phyloP scores from a whole-genome alignment of 2,113 vertebrate genomes.

The Felis chaus region DNA sequence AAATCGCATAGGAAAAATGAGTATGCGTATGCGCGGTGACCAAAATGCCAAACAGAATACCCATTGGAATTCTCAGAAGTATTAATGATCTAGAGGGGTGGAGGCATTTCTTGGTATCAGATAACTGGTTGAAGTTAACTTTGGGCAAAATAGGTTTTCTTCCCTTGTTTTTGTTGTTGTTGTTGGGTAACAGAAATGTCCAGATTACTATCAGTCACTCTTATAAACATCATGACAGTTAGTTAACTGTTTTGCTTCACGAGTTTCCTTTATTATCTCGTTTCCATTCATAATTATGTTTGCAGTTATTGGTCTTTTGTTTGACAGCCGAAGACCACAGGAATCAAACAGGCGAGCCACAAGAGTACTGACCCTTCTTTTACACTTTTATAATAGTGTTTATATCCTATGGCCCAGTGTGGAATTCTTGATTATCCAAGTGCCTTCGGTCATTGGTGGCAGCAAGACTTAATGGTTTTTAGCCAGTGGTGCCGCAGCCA shows the following conservation, averaged over 20 bases:
- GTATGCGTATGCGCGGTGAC: slow-evolving; percentile 27
- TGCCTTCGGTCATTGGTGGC: slow-evolving; percentile 77
- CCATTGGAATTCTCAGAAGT: not conserved
- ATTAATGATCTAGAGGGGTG: slow-evolving; percentile 44
- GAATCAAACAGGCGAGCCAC: slow-evolving; percentile 63
- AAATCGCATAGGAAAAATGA: not conserved
- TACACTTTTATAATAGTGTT: slow-evolving; percentile 64
- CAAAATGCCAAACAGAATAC: slow-evolving; percentile 63
- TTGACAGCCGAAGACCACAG: slow-evolving; percentile 64
- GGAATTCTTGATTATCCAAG: slow-evolving; percentile 74
- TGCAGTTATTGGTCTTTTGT: slow-evolving; percentile 36
- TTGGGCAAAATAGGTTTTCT: slow-evolving; percentile 7
- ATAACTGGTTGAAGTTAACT: slow-evolving; percentile 51
- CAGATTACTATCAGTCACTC: not conserved
- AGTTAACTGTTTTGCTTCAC: slow-evolving; percentile 49
- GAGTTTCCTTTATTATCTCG: slow-evolving; percentile 34
- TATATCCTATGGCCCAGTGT: slow-evolving; percentile 35
- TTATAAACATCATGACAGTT: slow-evolving; percentile 32
- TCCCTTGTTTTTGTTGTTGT: not conserved
- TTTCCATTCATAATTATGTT: slow-evolving; percentile 51
- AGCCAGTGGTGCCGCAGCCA: slow-evolving; percentile 71
- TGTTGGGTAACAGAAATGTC: slow-evolving; percentile 63
- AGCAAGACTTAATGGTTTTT: slow-evolving; percentile 70
- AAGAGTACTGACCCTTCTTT: slow-evolving; percentile 62
- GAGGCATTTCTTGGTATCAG: slow-evolving; percentile 70